These are phyloP conservation scores for Oceanites oceanicus DNA, from an alignment of 2,113 vertebrate genomes.

Conservation along the genomic window DNA sequence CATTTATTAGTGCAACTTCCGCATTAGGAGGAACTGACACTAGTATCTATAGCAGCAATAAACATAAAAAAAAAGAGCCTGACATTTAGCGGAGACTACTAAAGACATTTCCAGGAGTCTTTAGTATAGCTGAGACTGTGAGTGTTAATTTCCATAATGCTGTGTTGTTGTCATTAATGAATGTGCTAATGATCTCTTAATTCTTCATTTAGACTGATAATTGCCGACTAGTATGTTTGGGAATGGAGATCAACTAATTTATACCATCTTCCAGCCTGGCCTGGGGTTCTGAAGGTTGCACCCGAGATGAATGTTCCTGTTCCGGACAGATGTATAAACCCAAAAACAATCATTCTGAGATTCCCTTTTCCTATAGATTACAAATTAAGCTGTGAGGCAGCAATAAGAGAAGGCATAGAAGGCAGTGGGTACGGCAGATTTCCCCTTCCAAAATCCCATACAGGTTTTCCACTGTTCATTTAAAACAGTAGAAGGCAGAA, in stretches of 20 bases:
- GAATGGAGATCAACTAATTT: neutral
- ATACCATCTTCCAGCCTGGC: neutral
- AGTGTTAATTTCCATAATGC: conserved; percentile 2
- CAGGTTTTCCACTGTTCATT: neutral
- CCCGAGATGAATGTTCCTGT: neutral
- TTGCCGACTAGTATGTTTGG: neutral
- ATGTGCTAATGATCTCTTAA: conserved; percentile 21
- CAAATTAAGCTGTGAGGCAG: neutral
- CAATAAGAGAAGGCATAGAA: neutral
- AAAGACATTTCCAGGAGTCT: neutral
- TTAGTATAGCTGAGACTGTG: neutral
- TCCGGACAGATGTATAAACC: neutral
- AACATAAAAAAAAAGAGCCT: neutral
- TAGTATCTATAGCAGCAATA: neutral
- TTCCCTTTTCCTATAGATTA: neutral
- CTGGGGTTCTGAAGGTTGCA: neutral
- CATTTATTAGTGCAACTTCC: neutral
- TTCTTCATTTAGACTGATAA: conserved; percentile 4
- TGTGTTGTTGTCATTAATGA: conserved; percentile 1
- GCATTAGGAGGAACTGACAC: neutral
- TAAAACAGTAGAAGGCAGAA: neutral
- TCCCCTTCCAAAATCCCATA: neutral
- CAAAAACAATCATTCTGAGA: neutral
- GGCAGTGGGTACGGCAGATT: accelerated
- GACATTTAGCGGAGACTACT: neutral